Percentiles rank a stretch among this genome's conserved stretches.
These are phyloP conservation scores for Megatriorchis doriae DNA, from an alignment of 2,113 vertebrate genomes.

Conservation along the genomic window DNA sequence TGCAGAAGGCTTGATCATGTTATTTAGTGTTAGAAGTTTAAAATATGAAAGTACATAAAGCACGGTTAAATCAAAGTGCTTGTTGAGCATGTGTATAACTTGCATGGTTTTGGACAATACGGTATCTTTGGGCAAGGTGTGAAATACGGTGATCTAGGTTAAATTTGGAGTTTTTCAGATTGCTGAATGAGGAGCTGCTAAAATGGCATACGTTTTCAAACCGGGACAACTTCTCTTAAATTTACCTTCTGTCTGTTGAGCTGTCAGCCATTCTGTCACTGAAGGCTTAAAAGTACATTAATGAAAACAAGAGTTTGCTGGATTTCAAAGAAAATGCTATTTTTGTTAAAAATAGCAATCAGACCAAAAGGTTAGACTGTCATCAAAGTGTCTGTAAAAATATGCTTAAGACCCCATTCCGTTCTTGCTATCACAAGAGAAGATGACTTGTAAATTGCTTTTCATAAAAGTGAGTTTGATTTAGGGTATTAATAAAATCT, in stretches of 20 bases:
- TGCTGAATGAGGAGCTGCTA: not conserved
- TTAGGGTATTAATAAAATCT: slow-evolving; percentile 76
- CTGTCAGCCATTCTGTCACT: slow-evolving; percentile 8
- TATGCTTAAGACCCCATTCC: slow-evolving; percentile 40
- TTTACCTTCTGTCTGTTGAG: slow-evolving; percentile 3
- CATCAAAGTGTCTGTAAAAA: slow-evolving; percentile 53
- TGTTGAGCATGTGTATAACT: not conserved
- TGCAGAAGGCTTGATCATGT: not conserved
- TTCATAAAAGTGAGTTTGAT: slow-evolving; percentile 71
- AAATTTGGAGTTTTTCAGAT: not conserved
- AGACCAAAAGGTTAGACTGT: slow-evolving; percentile 28
- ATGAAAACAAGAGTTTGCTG: not conserved
- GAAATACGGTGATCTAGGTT: not conserved
- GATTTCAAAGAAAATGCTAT: slow-evolving; percentile 23
- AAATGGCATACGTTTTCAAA: not conserved
- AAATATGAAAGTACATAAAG: not conserved
- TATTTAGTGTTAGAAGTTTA: not conserved
- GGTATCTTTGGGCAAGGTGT: not conserved
- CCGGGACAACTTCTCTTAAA: not conserved
- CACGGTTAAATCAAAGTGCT: not conserved
- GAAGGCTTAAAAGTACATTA: not conserved
- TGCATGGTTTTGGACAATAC: not conserved
- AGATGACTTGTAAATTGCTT: slow-evolving; percentile 60
- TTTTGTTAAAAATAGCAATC: slow-evolving; percentile 13
- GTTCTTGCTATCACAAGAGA: slow-evolving; percentile 36